Base-by-base conservation (phyloP, 2,888 invertebrate genomes). In the Drosophila multiciliata region DNA sequence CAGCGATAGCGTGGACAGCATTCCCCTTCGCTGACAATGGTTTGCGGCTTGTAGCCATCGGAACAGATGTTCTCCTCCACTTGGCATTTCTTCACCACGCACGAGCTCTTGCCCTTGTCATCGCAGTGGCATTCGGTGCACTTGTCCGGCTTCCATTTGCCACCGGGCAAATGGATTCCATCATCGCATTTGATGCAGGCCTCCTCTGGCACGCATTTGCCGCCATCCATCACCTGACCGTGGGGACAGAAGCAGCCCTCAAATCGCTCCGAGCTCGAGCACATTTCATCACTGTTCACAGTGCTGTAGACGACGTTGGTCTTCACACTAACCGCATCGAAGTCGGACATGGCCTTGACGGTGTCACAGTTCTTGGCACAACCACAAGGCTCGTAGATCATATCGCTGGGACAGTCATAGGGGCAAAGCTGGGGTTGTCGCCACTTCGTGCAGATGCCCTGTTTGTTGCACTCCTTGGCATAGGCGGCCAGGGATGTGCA, bases 221-320 rank as follows among this genome's bases (percentile, higher is more conserved):
- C 95, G 87, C 96, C 95, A 65, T 96, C 94, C 75, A 96, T 93
- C 0, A 96, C 95, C 92, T 95, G 95, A 69, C 96, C 96, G 58
- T 94, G 93, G 0, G 97, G 96, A 93, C 98, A 98, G 94, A 96
- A 97, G 92, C 98, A 98, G 1, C 97, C 98, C 89, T 97, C 98
- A 0, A 94, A 94, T 0, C 93, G 92, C 15, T 92, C 92, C 1
- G 91, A 92, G 6, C 92, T 91, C 33, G 91, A 87, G 73, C 96
- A 96, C 70, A 92, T 76, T 0, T 92, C 91, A 20, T 91, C 85
- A 3, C 75, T 73, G n/a, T 68, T 85, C 17, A 91, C 80, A 0
- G 91, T 89, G 45, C 86, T 91, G 3, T 89, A 78, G 4, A 91
- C 67, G 0, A 83, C 59, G 53, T 91, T 83, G 9, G 91, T 91